Evolutionary conservation across 2,797 vertebrate genomes (phyloP), one percentile per base, ranked within the genome.

Genomic region (Phataginus tricuspis): DNA sequence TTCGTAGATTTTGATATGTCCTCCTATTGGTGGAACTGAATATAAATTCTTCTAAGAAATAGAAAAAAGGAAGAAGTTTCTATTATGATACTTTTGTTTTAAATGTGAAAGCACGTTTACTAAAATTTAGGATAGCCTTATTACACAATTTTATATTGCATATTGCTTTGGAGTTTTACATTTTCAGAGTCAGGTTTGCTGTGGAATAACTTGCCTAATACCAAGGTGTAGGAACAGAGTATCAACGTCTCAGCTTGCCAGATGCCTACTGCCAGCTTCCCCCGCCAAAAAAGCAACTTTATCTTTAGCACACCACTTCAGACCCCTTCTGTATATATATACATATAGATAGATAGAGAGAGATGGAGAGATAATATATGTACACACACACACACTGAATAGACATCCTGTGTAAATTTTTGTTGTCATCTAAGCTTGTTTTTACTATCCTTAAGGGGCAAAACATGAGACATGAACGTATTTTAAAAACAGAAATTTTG

Each of bases 11-110:
- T 61, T 19, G 27, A 27, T 3, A 37, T 1, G n/a, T 34, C 6
- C 71, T 77, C 2, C 25, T 25, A 31, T 4, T 16, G 53, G 0
- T 25, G 18, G 29, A 8, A 11, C 0, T 0, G 21, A 18, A 39
- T n/a, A 9, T 39, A 9, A 29, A 16, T 86, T 19, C 13, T 39
- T 78, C 97, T 98, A 89, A 51, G 31, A 64, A n/a, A 68, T 18
- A 37, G 39, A 15, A 39, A 68, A 68, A 79, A 37, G 2, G 21
- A 84, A 85, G 45, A 72, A 31, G 34, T 34, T 53, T 72, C 59
- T 34, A 86, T 78, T n/a, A 72, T 14, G 14, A 59, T 55, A 64
- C 39, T 16, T 84, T 86, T 64, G 3, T 61, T 66, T 79, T 53
- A 29, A 91, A 37, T 5, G 6, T 25, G 42, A 95, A 84, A 69